These are phyloP conservation scores for Ferdinandea cuprea DNA, from an alignment of 2,888 invertebrate species.

Conservation along the genomic window DNA sequence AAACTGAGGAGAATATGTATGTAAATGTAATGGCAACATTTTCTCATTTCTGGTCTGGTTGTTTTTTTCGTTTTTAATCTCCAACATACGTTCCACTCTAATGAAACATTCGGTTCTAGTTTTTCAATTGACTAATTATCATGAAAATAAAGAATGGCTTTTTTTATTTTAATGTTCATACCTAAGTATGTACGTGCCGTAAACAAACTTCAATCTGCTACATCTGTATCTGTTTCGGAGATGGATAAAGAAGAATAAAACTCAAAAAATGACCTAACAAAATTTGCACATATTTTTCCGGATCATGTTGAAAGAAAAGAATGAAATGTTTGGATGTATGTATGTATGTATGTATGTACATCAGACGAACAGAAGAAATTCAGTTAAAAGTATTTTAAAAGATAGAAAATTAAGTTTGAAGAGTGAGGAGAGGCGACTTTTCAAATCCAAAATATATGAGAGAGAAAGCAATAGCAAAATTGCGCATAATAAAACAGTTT, in stretches of 20 bases:
- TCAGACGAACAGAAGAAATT: slow-evolving; percentile 64
- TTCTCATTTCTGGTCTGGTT: neutral
- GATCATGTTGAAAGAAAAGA: slow-evolving; percentile 7
- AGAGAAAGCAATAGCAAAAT: slow-evolving; percentile 44
- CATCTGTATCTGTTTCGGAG: no score
- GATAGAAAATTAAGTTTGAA: slow-evolving; percentile 45
- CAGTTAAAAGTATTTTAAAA: slow-evolving; percentile 46
- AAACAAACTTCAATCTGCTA: no score
- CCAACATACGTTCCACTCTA: no score
- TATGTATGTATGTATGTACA: no score
- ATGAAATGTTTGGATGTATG: no score
- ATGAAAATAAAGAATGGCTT: no score
- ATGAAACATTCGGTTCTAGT: slow-evolving; percentile 16
- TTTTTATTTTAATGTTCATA: slow-evolving; percentile 6
- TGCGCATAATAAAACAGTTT: slow-evolving; percentile 67
- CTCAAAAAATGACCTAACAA: slow-evolving; percentile 59
- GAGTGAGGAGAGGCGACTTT: slow-evolving; percentile 10
- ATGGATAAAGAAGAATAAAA: slow-evolving; percentile 10
- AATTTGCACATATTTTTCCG: slow-evolving; percentile 36
- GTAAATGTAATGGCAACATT: no score
- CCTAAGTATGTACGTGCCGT: no score
- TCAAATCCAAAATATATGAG: neutral
- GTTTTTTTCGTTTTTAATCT: slow-evolving; percentile 6
- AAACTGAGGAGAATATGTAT: no score
- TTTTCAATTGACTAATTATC: slow-evolving; percentile 53